Conservation (phyloP, 2,888 invertebrate species). For the Ferrisia virgata region DNA sequence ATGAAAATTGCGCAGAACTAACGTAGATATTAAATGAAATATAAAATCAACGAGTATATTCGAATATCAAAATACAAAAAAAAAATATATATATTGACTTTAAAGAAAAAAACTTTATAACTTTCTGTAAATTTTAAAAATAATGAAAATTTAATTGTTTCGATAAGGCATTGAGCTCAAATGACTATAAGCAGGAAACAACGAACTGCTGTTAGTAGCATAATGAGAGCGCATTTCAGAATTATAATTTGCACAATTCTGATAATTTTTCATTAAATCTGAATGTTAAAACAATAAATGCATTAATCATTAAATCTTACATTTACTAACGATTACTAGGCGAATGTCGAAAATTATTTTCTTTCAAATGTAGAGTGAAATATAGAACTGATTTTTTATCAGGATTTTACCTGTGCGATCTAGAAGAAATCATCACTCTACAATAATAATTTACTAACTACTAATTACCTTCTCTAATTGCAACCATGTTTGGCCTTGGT, state of each 20-base stretch:
- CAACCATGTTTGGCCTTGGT: slow-evolving; percentile 42
- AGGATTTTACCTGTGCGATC: not conserved
- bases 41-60: not conserved
- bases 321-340: not conserved
- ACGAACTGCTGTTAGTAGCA: slow-evolving; percentile 32
- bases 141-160: slow-evolving; percentile 25
- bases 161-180: slow-evolving; percentile 38
- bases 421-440: not conserved
- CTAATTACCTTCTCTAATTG: slow-evolving; percentile 22
- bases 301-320: not conserved
- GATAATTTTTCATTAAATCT: slow-evolving; percentile 38
- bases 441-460: not conserved
- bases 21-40: not conserved
- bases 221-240: slow-evolving; percentile 41
- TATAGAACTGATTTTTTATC: too few species aligned
- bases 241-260: slow-evolving; percentile 35
- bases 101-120: not conserved
- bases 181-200: slow-evolving; percentile 41
- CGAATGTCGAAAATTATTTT: not conserved
- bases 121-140: not conserved
- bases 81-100: not conserved
- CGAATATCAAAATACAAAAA: not conserved
- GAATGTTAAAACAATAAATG: slow-evolving; percentile 9
- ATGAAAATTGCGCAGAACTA: not conserved
- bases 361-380: too few species aligned